Base-by-base conservation (phyloP, 2,888 invertebrate genomes). In the Leptinotarsa tumamoca region DNA sequence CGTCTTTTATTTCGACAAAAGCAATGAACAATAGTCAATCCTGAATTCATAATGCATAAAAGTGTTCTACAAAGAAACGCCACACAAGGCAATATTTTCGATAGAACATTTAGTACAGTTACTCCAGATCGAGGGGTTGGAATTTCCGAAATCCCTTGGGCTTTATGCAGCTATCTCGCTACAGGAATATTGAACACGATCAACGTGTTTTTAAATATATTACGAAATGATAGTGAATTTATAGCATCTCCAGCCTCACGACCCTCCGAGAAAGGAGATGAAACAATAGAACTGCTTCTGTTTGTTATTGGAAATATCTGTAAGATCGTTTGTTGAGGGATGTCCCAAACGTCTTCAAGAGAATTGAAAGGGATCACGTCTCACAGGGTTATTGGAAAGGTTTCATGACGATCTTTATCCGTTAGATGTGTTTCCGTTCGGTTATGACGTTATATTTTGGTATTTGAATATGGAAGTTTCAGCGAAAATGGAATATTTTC, bases 201-300 rank as follows among this genome's bases (percentile, higher is more conserved):
- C 80, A 83, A 78, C 79, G 81, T 81, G 79, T 81, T 80, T 79
- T 78, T 77, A 74, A 81, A 81, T 81, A 82, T 81, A 83, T 82
- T 80, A 79, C 74, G 71, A 80, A 80, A 79, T 80, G 80, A 80
- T 78, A 79, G 74, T 50, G 72, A 73, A 78, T 77, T 76, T 76
- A 76, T 74, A 68, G 71, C 66, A 61, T 23, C 66, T 56, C 17
- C 33, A 58, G 58, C 3, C 49, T 67, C 33, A 54, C 49, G 27
- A 71, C 72, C 54, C 69, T 61, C 15, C 61, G 18, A 73, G 61
- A 27, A 76, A 18, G 54, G 70, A 72, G 50, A 70, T 58, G 68
- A 71, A 74, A 71, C 71, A 71, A 72, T 75, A 54, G 63, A 54
- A 58, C 58, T 17, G 52, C 27, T 58, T 43, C 33, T 49, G 21